Base-by-base conservation (phyloP, 2,797 vertebrate genomes). In the Capromys pilorides region DNA sequence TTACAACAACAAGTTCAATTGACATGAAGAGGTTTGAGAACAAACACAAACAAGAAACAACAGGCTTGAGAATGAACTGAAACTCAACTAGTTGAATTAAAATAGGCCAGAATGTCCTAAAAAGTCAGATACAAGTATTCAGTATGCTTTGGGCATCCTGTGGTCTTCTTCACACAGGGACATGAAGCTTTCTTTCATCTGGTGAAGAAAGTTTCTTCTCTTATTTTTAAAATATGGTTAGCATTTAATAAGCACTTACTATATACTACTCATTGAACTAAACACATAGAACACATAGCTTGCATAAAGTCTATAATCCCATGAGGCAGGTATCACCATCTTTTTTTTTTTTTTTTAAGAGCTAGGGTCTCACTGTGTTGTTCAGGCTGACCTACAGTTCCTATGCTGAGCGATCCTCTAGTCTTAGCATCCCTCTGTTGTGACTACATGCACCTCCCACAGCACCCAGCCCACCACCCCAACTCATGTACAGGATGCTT, bases 1-100 rank as follows among this genome's bases (percentile, higher is more conserved):
- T 90, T 71, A 92, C 10, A 73, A 75, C 12, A 41, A 41, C 12
- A 79, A 93, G 62, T 88, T 88, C 54, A 39, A 80, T 7, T 22
- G 86, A 62, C 82, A 86, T 2, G 78, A 77, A 51, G 5, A 87
- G 61, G n/a, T 62, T 89, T 75, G 88, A 69, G n/a, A 86, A 86
- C 49, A 82, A 88, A 89, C 57, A 41, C 67, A 64, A 94, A 67
- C 54, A 77, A 6, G 39, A 62, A 83, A 75, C 24, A 77, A 67
- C 31, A 87, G 77, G 39, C 33, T 5, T 94, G 71, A 10, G 62
- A 78, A 64, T 8, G 62, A 49, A 82, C 21, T 0, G 26, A 11
- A 19, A 31, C 6, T 82, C 59, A 57, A 54, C 31, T 3, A 4
- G 41, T 5, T 67, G 41, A 36, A 51, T n/a, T 11, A 54, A 79